Conservation (phyloP, 2,113 vertebrate genomes). For the Procavia capensis region DNA sequence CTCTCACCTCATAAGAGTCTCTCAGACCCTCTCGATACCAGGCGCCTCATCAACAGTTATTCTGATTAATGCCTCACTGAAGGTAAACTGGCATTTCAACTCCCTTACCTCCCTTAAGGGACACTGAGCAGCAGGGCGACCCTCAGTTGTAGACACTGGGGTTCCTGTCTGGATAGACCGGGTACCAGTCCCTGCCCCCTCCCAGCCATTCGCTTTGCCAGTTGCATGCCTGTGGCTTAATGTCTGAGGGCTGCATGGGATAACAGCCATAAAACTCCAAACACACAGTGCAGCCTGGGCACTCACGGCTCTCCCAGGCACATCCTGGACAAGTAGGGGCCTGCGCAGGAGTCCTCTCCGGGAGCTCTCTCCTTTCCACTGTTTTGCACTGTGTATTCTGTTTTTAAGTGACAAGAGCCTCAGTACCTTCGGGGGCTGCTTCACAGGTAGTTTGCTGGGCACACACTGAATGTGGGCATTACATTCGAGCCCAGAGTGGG, state of each 20-base stretch:
- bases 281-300: background rate
- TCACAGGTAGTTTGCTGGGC: slow-evolving; percentile 62
- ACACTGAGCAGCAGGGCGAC: background rate
- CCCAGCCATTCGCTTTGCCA: slow-evolving; percentile 42
- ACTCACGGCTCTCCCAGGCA: background rate
- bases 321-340: slow-evolving; percentile 56
- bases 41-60: background rate
- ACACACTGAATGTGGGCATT: slow-evolving; percentile 7
- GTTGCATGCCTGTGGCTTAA: slow-evolving; percentile 14
- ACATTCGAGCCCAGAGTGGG: background rate
- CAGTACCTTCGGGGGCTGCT: slow-evolving; percentile 30
- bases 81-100: slow-evolving; percentile 77
- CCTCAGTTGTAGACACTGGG: slow-evolving; percentile 26
- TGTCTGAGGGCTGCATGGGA: background rate
- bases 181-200: background rate
- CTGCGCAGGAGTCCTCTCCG: background rate
- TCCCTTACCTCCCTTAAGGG: too few relatives aligned
- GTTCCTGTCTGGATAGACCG: background rate
- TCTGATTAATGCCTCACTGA: slow-evolving; percentile 71
- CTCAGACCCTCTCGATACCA: background rate
- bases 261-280: background rate
- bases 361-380: background rate
- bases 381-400: slow-evolving; percentile 26
- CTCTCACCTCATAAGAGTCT: slow-evolving; percentile 44
- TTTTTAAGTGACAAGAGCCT: slow-evolving; percentile 47